These are phyloP conservation scores for Dascyllus trimaculatus DNA, from an alignment of 2,113 vertebrate species.

Conservation along the genomic window DNA sequence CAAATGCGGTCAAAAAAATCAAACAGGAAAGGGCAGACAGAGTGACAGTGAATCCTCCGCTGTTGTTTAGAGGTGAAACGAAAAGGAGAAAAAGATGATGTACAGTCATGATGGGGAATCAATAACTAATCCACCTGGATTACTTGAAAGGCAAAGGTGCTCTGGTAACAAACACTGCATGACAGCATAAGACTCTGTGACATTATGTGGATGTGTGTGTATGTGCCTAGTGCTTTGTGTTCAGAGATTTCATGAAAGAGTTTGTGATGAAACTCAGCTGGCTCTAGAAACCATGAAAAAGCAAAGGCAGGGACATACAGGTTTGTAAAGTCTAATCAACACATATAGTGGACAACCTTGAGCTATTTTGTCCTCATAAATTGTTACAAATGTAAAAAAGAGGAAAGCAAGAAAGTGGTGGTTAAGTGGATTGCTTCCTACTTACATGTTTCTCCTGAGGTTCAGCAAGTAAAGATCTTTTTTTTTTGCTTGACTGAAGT, in stretches of 20 bases:
- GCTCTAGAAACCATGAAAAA: neutral
- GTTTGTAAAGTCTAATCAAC: neutral
- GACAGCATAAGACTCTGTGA: conserved; percentile 30
- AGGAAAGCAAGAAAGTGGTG: neutral
- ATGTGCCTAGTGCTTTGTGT: conserved; percentile 20
- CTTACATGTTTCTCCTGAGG: conserved; percentile 22
- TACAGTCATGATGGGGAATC: conserved; percentile 69
- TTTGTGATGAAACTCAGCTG: conserved; percentile 8
- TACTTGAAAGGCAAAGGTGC: conserved; percentile 62
- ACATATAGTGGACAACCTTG: conserved; percentile 9
- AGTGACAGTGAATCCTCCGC: conserved; percentile 21
- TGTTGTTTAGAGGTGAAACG: conserved; percentile 58
- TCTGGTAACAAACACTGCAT: conserved; percentile 33
- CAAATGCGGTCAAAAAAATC: conserved; percentile 14
- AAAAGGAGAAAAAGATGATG: conserved; percentile 58
- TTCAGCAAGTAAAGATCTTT: conserved; percentile 8
- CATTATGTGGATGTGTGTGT: conserved; percentile 18
- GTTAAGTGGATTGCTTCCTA: conserved; percentile 12
- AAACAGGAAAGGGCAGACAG: conserved; percentile 9
- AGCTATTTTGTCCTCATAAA: neutral
- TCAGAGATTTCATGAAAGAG: conserved; percentile 5
- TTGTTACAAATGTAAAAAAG: conserved; percentile 19
- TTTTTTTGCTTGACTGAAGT: conserved; percentile 22
- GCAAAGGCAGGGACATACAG: neutral
- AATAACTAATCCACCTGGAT: conserved; percentile 73